phyloP scores from a whole-genome alignment of 2,888 invertebrate genomes.

The Apomyelois bistriatella region DNA sequence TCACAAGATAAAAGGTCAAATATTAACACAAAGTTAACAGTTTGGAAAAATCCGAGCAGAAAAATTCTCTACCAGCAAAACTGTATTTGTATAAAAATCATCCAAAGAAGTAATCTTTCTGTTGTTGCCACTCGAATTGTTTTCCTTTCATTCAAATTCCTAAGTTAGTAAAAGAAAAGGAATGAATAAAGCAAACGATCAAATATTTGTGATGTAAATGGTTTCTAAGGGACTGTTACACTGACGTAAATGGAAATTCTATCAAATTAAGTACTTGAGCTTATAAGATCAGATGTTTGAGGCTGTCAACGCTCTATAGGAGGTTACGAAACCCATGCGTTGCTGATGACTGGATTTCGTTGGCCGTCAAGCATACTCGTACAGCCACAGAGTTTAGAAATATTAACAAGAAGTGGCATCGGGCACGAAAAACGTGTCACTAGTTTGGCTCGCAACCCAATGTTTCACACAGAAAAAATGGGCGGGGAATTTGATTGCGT shows the following conservation, averaged over 20 bases:
- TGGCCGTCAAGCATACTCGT: too few species aligned
- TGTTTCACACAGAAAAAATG: too few species aligned
- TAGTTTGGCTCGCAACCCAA: too few species aligned
- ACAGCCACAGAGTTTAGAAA: too few species aligned
- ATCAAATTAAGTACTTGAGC: not conserved
- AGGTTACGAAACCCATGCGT: too few species aligned
- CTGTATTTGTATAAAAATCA: slow-evolving; percentile 11
- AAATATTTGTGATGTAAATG: slow-evolving; percentile 38
- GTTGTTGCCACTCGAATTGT: slow-evolving; percentile 28
- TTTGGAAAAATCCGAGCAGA: not conserved
- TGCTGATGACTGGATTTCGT: too few species aligned
- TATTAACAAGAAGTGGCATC: too few species aligned
- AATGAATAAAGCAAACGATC: slow-evolving; percentile 45
- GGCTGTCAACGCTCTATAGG: too few species aligned
- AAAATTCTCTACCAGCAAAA: not conserved
- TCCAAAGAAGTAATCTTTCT: slow-evolving; percentile 23
- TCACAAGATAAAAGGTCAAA: not conserved
- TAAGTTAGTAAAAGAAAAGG: slow-evolving; percentile 18
- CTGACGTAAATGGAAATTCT: not conserved
- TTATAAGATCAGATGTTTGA: too few species aligned
- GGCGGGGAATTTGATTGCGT: too few species aligned
- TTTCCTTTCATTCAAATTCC: slow-evolving; percentile 23
- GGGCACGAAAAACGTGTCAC: too few species aligned
- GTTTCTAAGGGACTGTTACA: slow-evolving; percentile 6
- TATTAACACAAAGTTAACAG: slow-evolving; percentile 3